These are phyloP conservation scores for Champsocephalus esox DNA, from an alignment of 2,797 vertebrate genomes.

Conservation along the genomic window DNA sequence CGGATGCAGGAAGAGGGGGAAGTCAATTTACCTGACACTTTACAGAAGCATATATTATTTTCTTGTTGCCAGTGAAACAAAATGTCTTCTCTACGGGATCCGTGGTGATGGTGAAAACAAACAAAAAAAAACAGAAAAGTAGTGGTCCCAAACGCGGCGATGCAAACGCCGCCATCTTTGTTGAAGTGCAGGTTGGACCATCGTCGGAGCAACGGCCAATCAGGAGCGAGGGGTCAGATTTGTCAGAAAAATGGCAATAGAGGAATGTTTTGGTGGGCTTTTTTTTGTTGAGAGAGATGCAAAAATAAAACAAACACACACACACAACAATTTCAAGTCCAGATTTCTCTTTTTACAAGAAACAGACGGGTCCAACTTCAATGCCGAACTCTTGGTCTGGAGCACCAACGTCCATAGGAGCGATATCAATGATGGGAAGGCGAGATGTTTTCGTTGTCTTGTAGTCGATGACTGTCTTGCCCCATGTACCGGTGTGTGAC, in stretches of 20 bases:
- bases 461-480: slow-evolving; percentile 98
- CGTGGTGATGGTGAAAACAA: slow-evolving; percentile 83
- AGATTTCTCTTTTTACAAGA: slow-evolving; percentile 99
- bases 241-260: slow-evolving; percentile 85
- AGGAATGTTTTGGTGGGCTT: slow-evolving; percentile 76
- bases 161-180: slow-evolving; percentile 82
- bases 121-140: slow-evolving; percentile 72
- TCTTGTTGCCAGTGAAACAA: slow-evolving; percentile 92
- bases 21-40: slow-evolving; percentile 84
- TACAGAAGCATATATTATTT: slow-evolving; percentile 91
- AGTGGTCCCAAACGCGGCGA: slow-evolving; percentile 83
- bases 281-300: slow-evolving; percentile 89
- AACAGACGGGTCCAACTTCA: slow-evolving; percentile 95
- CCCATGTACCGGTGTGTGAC: slow-evolving; percentile 97
- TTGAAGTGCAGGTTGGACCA: slow-evolving; percentile 89
- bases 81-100: slow-evolving; percentile 88
- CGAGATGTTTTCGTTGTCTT: slow-evolving; percentile 98
- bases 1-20: slow-evolving; percentile 72
- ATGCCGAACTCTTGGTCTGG: slow-evolving; percentile 98
- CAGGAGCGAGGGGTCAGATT: slow-evolving; percentile 73
- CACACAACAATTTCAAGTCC: slow-evolving; percentile 96
- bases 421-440: slow-evolving; percentile 98
- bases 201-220: slow-evolving; percentile 82
- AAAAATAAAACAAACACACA: slow-evolving; percentile 86
- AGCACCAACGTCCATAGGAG: slow-evolving; percentile 98